Evolutionary conservation across 2,888 invertebrate species (phyloP).

Genomic region (Lymantria dispar): DNA sequence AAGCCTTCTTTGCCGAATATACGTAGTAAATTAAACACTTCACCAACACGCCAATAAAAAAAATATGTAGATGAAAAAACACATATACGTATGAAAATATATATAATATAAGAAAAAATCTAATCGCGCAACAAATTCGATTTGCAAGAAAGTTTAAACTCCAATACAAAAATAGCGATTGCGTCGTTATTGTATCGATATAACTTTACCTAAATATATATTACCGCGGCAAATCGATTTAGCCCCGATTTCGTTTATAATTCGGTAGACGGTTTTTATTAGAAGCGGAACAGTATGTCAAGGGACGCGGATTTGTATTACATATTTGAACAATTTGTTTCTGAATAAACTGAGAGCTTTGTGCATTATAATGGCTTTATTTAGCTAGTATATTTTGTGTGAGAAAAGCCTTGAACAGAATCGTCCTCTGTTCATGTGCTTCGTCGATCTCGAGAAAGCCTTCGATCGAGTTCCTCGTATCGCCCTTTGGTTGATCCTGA

Average conservation of each 20-base stretch:
- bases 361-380: constrained; percentile 1
- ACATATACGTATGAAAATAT: too few species aligned
- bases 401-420: too few species aligned
- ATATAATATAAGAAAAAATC: not conserved
- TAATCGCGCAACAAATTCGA: not conserved
- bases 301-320: constrained; percentile 5
- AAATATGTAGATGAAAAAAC: too few species aligned
- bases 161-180: not conserved
- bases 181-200: not conserved
- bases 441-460: too few species aligned
- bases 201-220: not conserved
- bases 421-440: too few species aligned
- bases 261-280: constrained; percentile 5
- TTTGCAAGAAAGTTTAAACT: not conserved
- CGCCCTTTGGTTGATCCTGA: too few species aligned
- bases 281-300: constrained; percentile 4
- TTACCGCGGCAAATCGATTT: not conserved
- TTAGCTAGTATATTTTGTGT: not conserved
- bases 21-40: too few species aligned
- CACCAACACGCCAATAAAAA: too few species aligned
- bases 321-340: not conserved
- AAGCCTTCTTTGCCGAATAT: too few species aligned
- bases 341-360: not conserved
- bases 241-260: constrained; percentile 2
- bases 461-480: too few species aligned